phyloP scores from a whole-genome alignment of 2,113 vertebrate species.

The Gopherus flavomarginatus region DNA sequence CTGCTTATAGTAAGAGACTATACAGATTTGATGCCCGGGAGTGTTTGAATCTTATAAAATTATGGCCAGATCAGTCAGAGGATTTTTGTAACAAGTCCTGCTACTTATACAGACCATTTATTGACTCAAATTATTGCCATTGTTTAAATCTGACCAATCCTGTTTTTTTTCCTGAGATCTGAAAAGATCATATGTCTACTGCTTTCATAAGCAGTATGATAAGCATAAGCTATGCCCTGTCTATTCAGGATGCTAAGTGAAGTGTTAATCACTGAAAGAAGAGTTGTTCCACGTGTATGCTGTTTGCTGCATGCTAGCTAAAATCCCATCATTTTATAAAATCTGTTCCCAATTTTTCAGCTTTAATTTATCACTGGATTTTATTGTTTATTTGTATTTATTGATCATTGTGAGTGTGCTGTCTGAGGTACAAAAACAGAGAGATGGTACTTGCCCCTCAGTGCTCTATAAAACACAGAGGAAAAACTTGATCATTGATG shows the following conservation, averaged over 20 bases:
- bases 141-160: conserved; percentile 13
- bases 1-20: not conserved
- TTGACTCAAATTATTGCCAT: conserved; percentile 20
- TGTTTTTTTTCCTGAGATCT: not conserved
- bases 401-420: conserved; percentile 8
- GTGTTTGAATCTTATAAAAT: not conserved
- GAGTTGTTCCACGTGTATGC: conserved; percentile 44
- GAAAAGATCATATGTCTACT: conserved; percentile 52
- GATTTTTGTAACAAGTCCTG: not conserved
- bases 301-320: conserved; percentile 37
- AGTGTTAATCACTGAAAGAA: conserved; percentile 65
- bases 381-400: conserved; percentile 3
- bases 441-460: not conserved
- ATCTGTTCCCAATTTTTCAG: conserved; percentile 40
- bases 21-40: not conserved
- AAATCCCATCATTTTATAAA: conserved; percentile 55
- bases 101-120: not conserved
- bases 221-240: conserved; percentile 12
- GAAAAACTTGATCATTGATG: not conserved
- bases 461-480: not conserved
- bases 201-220: not conserved
- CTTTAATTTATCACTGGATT: conserved; percentile 36
- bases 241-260: conserved; percentile 45
- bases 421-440: not conserved
- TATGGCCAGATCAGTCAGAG: not conserved